Evolutionary conservation across 1,140 invertebrate genomes (phyloP).

Genomic region (Chironomus tepperi): DNA sequence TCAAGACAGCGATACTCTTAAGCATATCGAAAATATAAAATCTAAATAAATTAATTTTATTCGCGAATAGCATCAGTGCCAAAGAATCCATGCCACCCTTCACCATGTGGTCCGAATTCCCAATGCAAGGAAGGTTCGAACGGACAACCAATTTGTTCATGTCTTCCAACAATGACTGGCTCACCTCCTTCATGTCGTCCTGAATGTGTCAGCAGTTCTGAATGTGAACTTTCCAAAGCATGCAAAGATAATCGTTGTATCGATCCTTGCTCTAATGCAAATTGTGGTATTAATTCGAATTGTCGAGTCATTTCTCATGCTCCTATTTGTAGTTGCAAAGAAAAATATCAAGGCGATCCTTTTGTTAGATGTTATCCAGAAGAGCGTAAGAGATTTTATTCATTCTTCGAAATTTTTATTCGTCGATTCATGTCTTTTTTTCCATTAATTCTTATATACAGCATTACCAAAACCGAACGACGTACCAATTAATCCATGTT

Average conservation of each 20-base stretch:
- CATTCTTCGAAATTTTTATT: too few relatives aligned
- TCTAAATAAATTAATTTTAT: not conserved
- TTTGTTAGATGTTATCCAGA: constrained; percentile 50
- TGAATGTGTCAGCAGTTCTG: constrained; percentile 67
- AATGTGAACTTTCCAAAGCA: constrained; percentile 63
- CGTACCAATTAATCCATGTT: constrained; percentile 42
- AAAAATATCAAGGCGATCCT: constrained; percentile 65
- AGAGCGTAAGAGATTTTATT: constrained; percentile 31
- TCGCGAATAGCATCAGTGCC: not conserved
- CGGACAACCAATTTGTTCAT: constrained; percentile 60
- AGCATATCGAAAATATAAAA: not conserved
- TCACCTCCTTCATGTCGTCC: constrained; percentile 72
- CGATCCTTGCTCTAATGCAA: constrained; percentile 64
- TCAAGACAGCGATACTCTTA: not conserved
- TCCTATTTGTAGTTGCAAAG: constrained; percentile 65
- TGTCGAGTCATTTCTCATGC: constrained; percentile 71
- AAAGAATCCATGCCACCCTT: constrained; percentile 51
- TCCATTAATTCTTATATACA: too few relatives aligned
- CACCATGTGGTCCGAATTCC: constrained; percentile 64
- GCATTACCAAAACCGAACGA: too few relatives aligned
- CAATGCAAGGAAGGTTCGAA: constrained; percentile 54
- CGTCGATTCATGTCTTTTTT: too few relatives aligned
- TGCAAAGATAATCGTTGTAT: constrained; percentile 71
- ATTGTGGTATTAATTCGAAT: constrained; percentile 70
- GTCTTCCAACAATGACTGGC: constrained; percentile 61